Evolutionary conservation across 2,797 vertebrate genomes (phyloP).

Genomic region (Oryzias dopingdopingensis): DNA sequence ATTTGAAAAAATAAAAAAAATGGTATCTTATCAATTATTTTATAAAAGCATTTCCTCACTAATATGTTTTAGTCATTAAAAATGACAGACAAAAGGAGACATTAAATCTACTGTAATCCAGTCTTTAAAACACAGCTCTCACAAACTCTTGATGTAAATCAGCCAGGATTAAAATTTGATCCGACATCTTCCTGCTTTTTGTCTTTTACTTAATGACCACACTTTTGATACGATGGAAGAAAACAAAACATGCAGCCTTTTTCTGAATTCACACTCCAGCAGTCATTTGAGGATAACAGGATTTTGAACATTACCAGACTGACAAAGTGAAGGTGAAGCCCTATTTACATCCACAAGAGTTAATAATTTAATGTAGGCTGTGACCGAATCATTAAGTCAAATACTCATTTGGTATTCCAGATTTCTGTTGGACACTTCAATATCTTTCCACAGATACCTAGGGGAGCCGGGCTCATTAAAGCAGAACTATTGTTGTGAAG

Average conservation of each 20-base stretch:
- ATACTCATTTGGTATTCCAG: conserved; percentile 37
- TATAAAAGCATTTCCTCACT: too few species aligned
- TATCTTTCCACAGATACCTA: conserved; percentile 28
- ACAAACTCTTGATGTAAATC: conserved; percentile 18
- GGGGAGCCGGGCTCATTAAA: conserved; percentile 44
- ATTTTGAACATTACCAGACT: background rate
- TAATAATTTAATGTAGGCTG: conserved; percentile 17
- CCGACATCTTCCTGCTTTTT: conserved; percentile 3
- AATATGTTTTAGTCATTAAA: too few species aligned
- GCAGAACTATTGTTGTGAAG: conserved; percentile 23
- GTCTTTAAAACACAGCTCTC: conserved; percentile 1
- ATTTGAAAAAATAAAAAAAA: too few species aligned
- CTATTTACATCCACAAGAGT: conserved; percentile 2
- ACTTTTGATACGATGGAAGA: background rate
- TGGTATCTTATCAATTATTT: too few species aligned
- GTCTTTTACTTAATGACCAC: background rate
- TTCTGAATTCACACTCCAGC: conserved; percentile 9
- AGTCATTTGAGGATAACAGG: conserved; percentile 5
- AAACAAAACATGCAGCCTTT: background rate
- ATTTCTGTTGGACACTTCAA: conserved; percentile 15
- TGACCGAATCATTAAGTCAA: conserved; percentile 45
- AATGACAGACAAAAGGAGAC: background rate
- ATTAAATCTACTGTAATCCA: conserved; percentile 12
- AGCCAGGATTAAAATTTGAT: conserved; percentile 10
- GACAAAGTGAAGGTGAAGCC: conserved; percentile 4